Evolutionary conservation across 1,140 invertebrate species (phyloP).

Genomic region (Monomorium pharaonis): DNA sequence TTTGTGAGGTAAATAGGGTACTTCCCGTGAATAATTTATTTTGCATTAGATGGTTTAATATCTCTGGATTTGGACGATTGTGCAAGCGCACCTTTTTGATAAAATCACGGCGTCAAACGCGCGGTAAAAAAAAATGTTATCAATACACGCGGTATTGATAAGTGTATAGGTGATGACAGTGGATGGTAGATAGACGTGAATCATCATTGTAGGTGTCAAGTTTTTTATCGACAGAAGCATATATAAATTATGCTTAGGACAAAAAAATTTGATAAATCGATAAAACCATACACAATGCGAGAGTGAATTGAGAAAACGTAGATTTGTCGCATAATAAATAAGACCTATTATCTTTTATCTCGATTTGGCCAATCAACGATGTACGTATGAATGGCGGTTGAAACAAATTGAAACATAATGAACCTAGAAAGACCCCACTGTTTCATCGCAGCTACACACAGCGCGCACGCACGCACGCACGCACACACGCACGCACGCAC

Average conservation of each 20-base stretch:
- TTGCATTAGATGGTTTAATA: too few relatives aligned
- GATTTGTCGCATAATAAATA: neutral
- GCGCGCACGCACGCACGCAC: too few relatives aligned
- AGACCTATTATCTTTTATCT: neutral
- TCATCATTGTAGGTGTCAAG: conserved; percentile 5
- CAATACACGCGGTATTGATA: conserved; percentile 27
- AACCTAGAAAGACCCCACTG: too few relatives aligned
- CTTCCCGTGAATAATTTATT: neutral
- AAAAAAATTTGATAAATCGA: conserved; percentile 27
- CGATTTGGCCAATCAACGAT: too few relatives aligned
- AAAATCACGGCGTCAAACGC: neutral
- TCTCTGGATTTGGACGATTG: neutral
- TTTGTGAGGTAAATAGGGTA: neutral
- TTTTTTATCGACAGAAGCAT: neutral
- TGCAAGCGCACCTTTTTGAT: neutral
- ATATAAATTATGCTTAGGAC: neutral
- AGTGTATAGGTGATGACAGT: neutral
- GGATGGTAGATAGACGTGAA: neutral
- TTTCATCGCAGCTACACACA: too few relatives aligned
- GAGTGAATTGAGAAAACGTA: neutral
- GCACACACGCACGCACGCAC: too few relatives aligned
- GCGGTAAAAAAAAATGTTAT: conserved; percentile 10
- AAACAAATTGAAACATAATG: too few relatives aligned
- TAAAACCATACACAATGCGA: neutral
- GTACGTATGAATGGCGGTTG: too few relatives aligned